Conservation (phyloP, 1,140 invertebrate species). For the Brachionus calyciflorus region DNA sequence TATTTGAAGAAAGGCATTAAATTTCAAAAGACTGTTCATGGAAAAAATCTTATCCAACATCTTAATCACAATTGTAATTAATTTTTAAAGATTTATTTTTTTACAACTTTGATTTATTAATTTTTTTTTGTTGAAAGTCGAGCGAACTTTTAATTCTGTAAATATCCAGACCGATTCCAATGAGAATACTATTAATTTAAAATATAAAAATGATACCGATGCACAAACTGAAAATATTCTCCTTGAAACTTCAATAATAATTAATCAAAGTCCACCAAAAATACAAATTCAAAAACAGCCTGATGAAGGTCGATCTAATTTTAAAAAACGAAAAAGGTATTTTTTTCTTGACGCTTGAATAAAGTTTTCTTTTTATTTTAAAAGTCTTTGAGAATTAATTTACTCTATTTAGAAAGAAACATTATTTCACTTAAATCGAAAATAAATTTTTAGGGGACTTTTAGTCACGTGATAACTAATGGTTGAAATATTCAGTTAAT, state of each 20-base stretch:
- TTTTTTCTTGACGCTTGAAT: no score
- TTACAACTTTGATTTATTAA: background rate
- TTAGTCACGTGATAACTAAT: no score
- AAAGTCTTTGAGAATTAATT: no score
- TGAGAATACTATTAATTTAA: background rate
- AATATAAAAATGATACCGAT: background rate
- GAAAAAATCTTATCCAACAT: conserved; percentile 27
- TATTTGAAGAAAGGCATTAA: conserved; percentile 12
- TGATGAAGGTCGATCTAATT: background rate
- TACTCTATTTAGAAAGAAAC: no score
- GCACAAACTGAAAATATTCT: background rate
- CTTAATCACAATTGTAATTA: conserved; percentile 1
- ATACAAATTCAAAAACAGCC: no score
- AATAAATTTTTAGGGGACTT: no score
- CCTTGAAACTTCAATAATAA: background rate
- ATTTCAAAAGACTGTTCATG: conserved; percentile 27
- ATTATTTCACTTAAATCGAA: no score
- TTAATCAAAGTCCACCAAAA: background rate
- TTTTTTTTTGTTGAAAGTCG: background rate
- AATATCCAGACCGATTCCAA: background rate
- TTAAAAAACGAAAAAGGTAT: conserved; percentile 22
- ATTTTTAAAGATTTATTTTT: background rate
- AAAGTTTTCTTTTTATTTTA: no score
- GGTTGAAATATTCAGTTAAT: no score
- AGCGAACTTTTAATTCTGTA: background rate